Percentiles rank a stretch among this genome's conserved stretches.
Conservation (phyloP, 2,797 vertebrate species). For the Eremophila alpestris region DNA sequence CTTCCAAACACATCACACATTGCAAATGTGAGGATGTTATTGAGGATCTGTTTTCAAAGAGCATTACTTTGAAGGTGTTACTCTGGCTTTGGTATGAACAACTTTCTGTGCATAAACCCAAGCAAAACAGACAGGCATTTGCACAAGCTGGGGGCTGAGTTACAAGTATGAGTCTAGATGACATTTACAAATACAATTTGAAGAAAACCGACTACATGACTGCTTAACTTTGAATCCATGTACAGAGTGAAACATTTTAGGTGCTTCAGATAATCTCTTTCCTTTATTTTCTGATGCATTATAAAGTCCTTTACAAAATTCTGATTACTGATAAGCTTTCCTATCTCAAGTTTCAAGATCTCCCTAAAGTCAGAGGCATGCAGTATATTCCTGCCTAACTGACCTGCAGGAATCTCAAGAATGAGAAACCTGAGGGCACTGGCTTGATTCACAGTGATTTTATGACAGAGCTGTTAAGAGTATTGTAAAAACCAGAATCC, state of each 20-base stretch:
- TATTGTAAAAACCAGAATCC: neutral
- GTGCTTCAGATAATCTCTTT: neutral
- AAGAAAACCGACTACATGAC: neutral
- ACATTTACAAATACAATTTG: neutral
- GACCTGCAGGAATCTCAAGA: conserved; percentile 16
- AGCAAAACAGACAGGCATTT: neutral
- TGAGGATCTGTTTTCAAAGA: neutral
- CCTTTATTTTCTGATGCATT: neutral
- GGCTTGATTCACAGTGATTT: neutral
- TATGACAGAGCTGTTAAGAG: neutral
- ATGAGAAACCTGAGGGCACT: neutral
- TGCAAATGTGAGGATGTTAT: neutral
- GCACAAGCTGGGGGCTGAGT: neutral
- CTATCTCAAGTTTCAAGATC: neutral
- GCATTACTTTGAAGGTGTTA: neutral
- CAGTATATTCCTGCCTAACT: neutral
- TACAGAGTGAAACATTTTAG: neutral
- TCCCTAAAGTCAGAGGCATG: neutral
- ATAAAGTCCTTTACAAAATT: neutral
- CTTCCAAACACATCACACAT: neutral
- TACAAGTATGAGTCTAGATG: neutral
- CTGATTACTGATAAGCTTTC: neutral
- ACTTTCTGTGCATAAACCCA: neutral
- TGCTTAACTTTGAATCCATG: neutral
- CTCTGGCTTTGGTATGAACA: neutral